These are phyloP conservation scores for Drosophila prolongata DNA, from an alignment of 2,888 invertebrate species.

Conservation along the genomic window DNA sequence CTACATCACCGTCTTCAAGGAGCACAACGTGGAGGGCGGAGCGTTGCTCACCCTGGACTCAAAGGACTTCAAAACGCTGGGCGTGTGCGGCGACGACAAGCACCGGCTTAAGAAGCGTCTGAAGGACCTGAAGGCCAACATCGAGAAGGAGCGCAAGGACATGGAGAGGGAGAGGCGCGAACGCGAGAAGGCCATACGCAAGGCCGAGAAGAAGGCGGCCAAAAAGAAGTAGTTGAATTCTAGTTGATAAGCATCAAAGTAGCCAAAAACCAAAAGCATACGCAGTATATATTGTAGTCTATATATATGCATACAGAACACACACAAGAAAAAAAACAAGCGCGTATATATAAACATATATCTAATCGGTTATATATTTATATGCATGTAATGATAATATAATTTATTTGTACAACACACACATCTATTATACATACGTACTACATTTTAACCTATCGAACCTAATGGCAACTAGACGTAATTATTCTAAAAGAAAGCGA, in stretches of 20 bases:
- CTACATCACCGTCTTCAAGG: conserved; percentile 94
- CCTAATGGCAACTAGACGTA: conserved; percentile 58
- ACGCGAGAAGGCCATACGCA: conserved; percentile 93
- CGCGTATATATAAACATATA: conserved; percentile 45
- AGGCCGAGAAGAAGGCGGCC: conserved; percentile 93
- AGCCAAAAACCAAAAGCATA: conserved; percentile 76
- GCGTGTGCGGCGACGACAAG: conserved; percentile 92
- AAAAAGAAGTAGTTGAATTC: conserved; percentile 86
- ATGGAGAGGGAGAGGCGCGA: conserved; percentile 94
- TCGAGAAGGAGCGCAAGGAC: conserved; percentile 89
- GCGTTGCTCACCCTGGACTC: conserved; percentile 95
- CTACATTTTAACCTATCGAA: conserved; percentile 70
- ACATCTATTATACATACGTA: conserved; percentile 65
- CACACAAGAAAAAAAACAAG: conserved; percentile 33
- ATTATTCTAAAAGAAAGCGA: conserved; percentile 48
- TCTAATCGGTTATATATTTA: conserved; percentile 47
- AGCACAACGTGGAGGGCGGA: conserved; percentile 94
- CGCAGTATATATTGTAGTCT: conserved; percentile 64
- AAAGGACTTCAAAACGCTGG: conserved; percentile 94
- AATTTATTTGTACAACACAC: conserved; percentile 54
- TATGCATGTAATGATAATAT: conserved; percentile 39
- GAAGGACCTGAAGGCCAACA: conserved; percentile 92
- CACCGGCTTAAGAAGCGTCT: conserved; percentile 93
- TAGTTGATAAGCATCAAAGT: conserved; percentile 64
- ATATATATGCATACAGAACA: conserved; percentile 43